phyloP scores from a whole-genome alignment of 2,797 vertebrate genomes.

The Meriones psammophilus region DNA sequence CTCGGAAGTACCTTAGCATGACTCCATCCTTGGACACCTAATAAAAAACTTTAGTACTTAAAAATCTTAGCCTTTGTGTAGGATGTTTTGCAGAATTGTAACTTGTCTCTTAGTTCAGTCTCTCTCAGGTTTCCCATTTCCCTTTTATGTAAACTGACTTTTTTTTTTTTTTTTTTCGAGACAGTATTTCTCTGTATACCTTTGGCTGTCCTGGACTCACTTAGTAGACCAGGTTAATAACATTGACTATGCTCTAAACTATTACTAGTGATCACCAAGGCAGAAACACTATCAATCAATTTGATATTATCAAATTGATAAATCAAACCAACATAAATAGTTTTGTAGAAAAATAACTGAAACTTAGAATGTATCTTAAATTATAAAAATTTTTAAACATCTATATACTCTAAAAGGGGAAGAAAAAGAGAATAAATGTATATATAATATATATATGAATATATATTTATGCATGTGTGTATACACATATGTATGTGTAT shows the following conservation, averaged over 20 bases:
- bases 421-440: neutral
- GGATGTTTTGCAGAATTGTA: neutral
- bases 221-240: neutral
- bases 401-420: neutral
- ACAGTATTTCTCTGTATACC: too few relatives aligned
- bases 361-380: neutral
- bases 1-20: neutral
- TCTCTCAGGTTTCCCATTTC: neutral
- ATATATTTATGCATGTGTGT: neutral
- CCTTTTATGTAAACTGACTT: neutral
- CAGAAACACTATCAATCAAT: neutral
- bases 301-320: neutral
- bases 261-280: neutral
- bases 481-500: neutral
- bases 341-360: neutral
- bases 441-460: neutral
- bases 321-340: neutral
- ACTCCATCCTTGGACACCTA: neutral
- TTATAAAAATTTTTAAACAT: neutral
- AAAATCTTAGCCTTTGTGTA: neutral
- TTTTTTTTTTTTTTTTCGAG: too few relatives aligned
- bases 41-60: neutral
- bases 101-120: neutral
- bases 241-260: neutral
- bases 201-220: too few relatives aligned